Evolutionary conservation across 2,888 invertebrate species (phyloP).

Genomic region (Phoronis australis): DNA sequence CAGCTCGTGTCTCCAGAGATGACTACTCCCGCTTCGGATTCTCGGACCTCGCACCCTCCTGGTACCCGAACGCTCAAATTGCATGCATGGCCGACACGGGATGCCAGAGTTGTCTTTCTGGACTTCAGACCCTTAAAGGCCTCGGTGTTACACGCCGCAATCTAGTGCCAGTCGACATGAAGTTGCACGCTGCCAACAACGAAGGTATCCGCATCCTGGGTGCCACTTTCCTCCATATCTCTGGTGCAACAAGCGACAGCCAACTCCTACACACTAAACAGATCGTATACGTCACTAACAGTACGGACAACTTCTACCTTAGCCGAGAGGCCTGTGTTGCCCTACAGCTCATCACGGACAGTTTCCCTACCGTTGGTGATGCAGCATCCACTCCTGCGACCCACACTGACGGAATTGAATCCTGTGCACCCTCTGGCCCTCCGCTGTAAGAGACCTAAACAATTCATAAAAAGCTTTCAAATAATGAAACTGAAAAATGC

Average conservation of each 20-base stretch:
- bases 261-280: constrained; percentile 19
- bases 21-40: no score
- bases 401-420: no score
- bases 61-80: no score
- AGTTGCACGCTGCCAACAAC: constrained; percentile 25
- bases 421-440: constrained; percentile 5
- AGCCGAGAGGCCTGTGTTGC: constrained; percentile 22
- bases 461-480: no score
- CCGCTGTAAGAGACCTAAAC: no score
- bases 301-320: constrained; percentile 22
- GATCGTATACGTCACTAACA: constrained; percentile 25
- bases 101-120: constrained; percentile 18
- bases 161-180: constrained; percentile 25
- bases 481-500: no score
- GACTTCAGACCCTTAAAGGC: constrained; percentile 14
- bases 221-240: constrained; percentile 19
- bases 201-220: constrained; percentile 24
- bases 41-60: no score
- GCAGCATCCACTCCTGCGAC: no score
- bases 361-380: constrained; percentile 21
- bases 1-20: no score
- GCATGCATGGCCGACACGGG: no score
- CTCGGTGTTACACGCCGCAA: constrained; percentile 17
- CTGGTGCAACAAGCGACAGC: constrained; percentile 8
- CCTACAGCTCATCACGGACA: constrained; percentile 20